Evolutionary conservation across 1,140 invertebrate species (phyloP), one percentile per base, ranked within the genome.

Genomic region (Gryon sp.): DNA sequence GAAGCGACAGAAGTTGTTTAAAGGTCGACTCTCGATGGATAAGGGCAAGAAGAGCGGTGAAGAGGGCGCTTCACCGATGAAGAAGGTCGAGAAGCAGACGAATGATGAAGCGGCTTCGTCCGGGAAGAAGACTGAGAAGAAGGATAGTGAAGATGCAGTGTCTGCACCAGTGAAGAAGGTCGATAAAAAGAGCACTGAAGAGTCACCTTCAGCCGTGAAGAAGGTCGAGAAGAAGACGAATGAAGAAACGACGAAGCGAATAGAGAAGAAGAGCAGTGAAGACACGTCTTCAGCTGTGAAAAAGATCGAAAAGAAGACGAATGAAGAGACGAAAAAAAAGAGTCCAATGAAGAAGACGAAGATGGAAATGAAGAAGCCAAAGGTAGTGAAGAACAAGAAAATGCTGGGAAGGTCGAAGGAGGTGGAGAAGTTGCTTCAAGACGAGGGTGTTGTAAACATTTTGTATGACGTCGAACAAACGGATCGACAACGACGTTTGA

Each of bases 361-460:
- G 55, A 62, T 9, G 19, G 1, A 1, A 55, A 62, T 11, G 60
- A 72, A 18, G 12, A 1, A 4, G 0, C 32, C 0, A 28, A 28
- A 28, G n/a, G 32, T 2, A 12, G 32, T 6, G 2, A 36, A 36
- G n/a, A 12, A 12, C 4, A 5, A 11, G 32, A 36, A 36, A 8
- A 40, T 2, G 1, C 14, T 18, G 15, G 15, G 8, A 8, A 9
- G 92, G 80, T 90, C 90, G 59, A 90, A 91, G 34, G 95, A 96
- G 89, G 90, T 96, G 34, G 94, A 95, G 78, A 91, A 90, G 63
- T 83, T 96, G 30, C 87, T 96, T 60, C 94, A 94, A 85, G 95
- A 96, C 84, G 95, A 96, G 83, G 95, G 95, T 0, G 94, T 95
- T 1, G 93, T 95, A 0, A 95, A 95, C 85, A 93, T 96, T 90